Evolutionary conservation across 2,113 vertebrate genomes (phyloP), one percentile per base, ranked within the genome.

Genomic region (Eulacestoma nigropectus): DNA sequence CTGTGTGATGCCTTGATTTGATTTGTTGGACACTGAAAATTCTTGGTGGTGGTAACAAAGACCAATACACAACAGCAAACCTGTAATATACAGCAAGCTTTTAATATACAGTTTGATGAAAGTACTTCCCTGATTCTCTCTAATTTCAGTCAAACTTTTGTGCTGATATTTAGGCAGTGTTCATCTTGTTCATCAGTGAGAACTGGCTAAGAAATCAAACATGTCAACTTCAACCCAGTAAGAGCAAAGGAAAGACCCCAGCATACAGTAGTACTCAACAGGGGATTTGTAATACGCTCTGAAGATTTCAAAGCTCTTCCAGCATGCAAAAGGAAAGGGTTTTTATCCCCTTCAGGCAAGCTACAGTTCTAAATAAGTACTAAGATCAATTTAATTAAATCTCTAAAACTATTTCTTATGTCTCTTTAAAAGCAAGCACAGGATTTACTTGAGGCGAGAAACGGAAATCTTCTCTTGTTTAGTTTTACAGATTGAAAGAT

Each of bases 321-420:
- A 86, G 64, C 76, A 50, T 42, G 56, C 30, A 75, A 41, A 26
- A 64, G 59, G 46, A 90, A 78, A 87, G 23, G 16, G 13, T 0
- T 62, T 89, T 79, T 53, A 70, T 84, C 67, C 39, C 63, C 53
- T 76, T 84, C 17, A 81, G 84, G 73, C 46, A 69, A 77, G 68
- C 56, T 90, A 62, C 53, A 83, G 18, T 70, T 95, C 83, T 84
- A 72, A 78, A 84, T 87, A 90, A 74, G 62, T 72, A 75, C 62
- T 78, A 56, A 94, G 87, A 96, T 73, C 75, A 55, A 94, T 95
- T 95, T 90, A 97, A 97, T 97, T 89, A 76, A 78, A 84, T 79
- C 10, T 90, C 94, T 88, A 94, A 95, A 88, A 81, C 33, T 80
- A 84, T 81, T 97, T 97, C 23, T 23, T 60, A 47, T 89, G 90